These are phyloP conservation scores for Hexactinellida sp. DNA, from an alignment of 37 sponge, comb jelly and placozoan species.

Conservation along the genomic window DNA sequence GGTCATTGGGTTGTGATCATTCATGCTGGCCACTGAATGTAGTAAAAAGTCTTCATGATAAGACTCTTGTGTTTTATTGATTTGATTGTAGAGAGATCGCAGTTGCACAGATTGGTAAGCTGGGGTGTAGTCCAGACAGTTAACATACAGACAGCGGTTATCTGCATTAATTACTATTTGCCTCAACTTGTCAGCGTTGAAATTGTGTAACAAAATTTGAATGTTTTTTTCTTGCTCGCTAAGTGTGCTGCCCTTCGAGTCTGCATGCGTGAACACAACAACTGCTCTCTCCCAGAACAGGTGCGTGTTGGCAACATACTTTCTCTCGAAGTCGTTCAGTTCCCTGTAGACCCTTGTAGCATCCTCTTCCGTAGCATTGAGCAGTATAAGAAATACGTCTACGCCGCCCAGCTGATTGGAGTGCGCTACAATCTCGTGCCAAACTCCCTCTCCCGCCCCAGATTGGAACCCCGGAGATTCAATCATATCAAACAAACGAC, in stretches of 20 bases:
- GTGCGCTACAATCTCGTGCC: neutral
- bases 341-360: neutral
- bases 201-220: neutral
- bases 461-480: slow-evolving; percentile 2
- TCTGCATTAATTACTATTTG: neutral
- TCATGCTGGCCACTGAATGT: neutral
- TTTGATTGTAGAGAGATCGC: neutral
- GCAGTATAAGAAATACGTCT: neutral
- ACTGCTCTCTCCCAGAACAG: slow-evolving; percentile 3
- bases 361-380: neutral
- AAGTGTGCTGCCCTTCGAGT: neutral
- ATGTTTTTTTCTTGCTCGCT: neutral
- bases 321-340: neutral
- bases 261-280: neutral
- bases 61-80: neutral
- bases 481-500: neutral
- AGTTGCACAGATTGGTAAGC: neutral
- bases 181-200: neutral
- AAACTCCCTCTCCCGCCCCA: neutral
- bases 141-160: neutral
- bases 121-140: neutral
- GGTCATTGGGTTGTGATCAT: neutral
- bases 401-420: neutral
- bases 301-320: neutral
- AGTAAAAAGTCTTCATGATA: neutral